Base-by-base conservation (phyloP, 2,797 vertebrate genomes). In the Microchirus variegatus region DNA sequence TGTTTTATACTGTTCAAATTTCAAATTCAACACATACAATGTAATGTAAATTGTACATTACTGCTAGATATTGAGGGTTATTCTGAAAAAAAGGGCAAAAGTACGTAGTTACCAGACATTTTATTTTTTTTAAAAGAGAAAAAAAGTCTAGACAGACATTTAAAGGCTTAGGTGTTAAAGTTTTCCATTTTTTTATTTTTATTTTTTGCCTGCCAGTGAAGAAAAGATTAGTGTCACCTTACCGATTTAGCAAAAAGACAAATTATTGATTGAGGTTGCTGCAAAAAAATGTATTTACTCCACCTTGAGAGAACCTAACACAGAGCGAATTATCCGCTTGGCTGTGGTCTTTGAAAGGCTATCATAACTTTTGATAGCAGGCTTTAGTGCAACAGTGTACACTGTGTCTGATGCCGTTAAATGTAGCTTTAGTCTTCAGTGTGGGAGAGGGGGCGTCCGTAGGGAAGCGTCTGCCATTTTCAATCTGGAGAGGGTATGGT, bases 401-500 rank as follows among this genome's bases (percentile, higher is more conserved):
- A 11, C 37, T 68, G n/a, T 43, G 3, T 55, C 46, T 49, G 56
- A 15, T 1, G 13, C 41, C 56, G 35, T 70, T 62, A 63, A 69
- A 57, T 26, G 5, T 55, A 51, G 50, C 44, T 48, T 47, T 19
- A 19, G 59, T 60, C 58, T 46, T 63, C 67, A 64, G 62, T 12
- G 18, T 53, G 45, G 57, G 58, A 48, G 49, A 51, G 42, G 43
- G 26, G 46, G 52, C 22, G 22, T 47, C 54, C 31, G 13, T 19
- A n/a, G 54, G 40, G 70, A 73, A 63, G 55, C 26, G 18, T 51
- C 45, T 82, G 55, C 65, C 82, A 67, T 70, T 83, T 66, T 70
- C 63, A 53, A 37, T 74, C 45, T 67, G 50, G 70, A 69, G 63
- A 66, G 59, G 51, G 44, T 61, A 47, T 68, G 63, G 70, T 74